Conservation (phyloP, 1,140 invertebrate genomes). For the Dryas iulia region DNA sequence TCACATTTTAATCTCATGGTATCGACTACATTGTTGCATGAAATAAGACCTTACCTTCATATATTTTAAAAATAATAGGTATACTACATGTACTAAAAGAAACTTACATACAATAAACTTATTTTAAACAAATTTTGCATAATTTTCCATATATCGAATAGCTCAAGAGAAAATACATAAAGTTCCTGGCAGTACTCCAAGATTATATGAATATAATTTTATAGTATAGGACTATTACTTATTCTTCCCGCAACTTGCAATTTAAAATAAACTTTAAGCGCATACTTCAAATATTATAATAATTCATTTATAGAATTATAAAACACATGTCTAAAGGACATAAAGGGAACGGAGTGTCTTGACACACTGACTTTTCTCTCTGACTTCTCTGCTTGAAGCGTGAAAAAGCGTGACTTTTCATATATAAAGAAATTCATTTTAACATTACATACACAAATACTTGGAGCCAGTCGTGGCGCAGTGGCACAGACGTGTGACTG, state of each 20-base stretch:
- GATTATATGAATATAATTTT: slow-evolving; percentile 24
- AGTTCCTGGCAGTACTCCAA: slow-evolving; percentile 26
- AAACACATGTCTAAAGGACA: too few species aligned
- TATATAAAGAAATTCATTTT: too few species aligned
- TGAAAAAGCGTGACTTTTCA: too few species aligned
- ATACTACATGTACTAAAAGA: neutral
- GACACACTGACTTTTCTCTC: too few species aligned
- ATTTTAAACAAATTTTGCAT: neutral
- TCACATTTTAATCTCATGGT: neutral
- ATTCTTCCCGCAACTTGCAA: neutral
- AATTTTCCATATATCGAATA: slow-evolving; percentile 11
- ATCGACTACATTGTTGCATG: neutral
- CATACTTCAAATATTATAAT: neutral
- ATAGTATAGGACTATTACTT: slow-evolving; percentile 12
- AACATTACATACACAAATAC: too few species aligned
- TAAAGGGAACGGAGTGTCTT: too few species aligned
- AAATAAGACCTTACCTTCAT: too few species aligned
- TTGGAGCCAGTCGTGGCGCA: too few species aligned
- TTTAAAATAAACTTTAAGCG: neutral
- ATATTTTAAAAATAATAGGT: neutral
- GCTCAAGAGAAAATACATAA: slow-evolving; percentile 21
- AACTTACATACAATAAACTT: neutral
- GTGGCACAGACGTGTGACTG: too few species aligned
- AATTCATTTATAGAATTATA: neutral
- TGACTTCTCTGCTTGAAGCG: too few species aligned